Evolutionary conservation across 2,888 invertebrate species (phyloP), one percentile per base, ranked within the genome.

Genomic region (Eupithecia tripunctaria): DNA sequence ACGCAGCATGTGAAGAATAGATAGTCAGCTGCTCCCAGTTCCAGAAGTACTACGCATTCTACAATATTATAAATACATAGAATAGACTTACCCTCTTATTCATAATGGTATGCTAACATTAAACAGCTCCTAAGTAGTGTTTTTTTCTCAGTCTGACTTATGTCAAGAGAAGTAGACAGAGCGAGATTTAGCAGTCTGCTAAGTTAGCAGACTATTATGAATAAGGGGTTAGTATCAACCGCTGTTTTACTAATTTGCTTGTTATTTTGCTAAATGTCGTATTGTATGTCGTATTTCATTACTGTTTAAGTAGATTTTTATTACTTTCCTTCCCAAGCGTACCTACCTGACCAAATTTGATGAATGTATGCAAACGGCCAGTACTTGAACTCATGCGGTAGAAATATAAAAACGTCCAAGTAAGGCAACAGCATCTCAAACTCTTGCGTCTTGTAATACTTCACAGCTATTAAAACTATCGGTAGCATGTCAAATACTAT

Each of bases 311-410:
- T 38, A 21, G 10, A 21, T 12, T 56, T 25, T 14, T 25, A 21
- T 2, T 25, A 51, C 8, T 25, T 56, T 56, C 5, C 27, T 27
- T 38, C 14, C 59, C 14, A 67, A 5, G 59, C 25, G 15, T 76
- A 88, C 88, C 15, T 76, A 88, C 88, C 85, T 75, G 86, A 80
- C 86, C 87, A 87, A 76, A 86, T 79, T 68, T 88, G 86, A 75
- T 86, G 84, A 10, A 86, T 51, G 67, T 87, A 88, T 18, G 82
- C 82, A 70, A 85, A 81, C 14, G 82, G 83, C 87, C 87, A 88
- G 63, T 82, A 85, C 29, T 77, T 81, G 2, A 85, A 68, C 60
- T 88, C 74, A 8, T 83, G 80, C 7, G 88, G 82, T 41, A 86
- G 79, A 65, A 88, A 84, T 0, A 81, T 78, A 79, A 86, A 89